Percentiles rank a stretch among this genome's conserved stretches.
Conservation (phyloP, 2,797 vertebrate genomes). For the Moxostoma hubbsi region DNA sequence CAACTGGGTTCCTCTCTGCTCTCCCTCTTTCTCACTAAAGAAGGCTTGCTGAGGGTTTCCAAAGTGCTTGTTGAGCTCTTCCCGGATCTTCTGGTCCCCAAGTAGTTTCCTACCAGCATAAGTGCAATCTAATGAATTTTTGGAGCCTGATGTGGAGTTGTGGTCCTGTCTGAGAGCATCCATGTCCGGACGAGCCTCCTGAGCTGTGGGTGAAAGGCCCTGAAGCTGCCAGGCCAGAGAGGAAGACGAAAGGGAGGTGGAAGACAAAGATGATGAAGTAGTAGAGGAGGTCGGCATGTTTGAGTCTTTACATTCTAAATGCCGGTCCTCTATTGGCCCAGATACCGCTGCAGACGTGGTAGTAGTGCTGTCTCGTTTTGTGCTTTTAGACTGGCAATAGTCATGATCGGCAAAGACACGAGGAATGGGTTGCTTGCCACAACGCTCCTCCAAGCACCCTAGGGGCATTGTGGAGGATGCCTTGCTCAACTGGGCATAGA, state of each 20-base stretch:
- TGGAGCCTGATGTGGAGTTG: slow-evolving; percentile 58
- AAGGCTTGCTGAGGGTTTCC: slow-evolving; percentile 90
- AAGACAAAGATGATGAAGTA: slow-evolving; percentile 68
- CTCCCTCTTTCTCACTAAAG: slow-evolving; percentile 76
- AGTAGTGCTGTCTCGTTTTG: slow-evolving; percentile 81
- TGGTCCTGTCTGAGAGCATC: slow-evolving; percentile 72
- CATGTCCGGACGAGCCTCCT: slow-evolving; percentile 77
- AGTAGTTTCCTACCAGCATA: slow-evolving; percentile 88
- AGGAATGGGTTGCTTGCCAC: slow-evolving; percentile 84
- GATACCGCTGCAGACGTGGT: slow-evolving; percentile 66
- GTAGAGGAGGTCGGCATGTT: slow-evolving; percentile 77
- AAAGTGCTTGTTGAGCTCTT: slow-evolving; percentile 99
- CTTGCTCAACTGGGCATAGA: slow-evolving; percentile 94
- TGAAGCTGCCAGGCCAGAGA: slow-evolving; percentile 80
- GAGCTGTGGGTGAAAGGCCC: slow-evolving; percentile 78
- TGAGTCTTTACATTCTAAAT: slow-evolving; percentile 89
- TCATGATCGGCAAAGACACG: slow-evolving; percentile 96
- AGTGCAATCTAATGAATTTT: slow-evolving; percentile 59
- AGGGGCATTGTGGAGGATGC: slow-evolving; percentile 80
- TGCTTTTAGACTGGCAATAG: slow-evolving; percentile 93
- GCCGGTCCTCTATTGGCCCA: slow-evolving; percentile 85
- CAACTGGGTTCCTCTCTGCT: slow-evolving; percentile 74
- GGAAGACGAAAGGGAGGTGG: slow-evolving; percentile 67
- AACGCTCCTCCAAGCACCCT: slow-evolving; percentile 84
- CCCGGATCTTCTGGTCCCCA: slow-evolving; percentile 95